Evolutionary conservation across 2,113 vertebrate genomes (phyloP), one percentile per base, ranked within the genome.

Genomic region (Aviceda subcristata): DNA sequence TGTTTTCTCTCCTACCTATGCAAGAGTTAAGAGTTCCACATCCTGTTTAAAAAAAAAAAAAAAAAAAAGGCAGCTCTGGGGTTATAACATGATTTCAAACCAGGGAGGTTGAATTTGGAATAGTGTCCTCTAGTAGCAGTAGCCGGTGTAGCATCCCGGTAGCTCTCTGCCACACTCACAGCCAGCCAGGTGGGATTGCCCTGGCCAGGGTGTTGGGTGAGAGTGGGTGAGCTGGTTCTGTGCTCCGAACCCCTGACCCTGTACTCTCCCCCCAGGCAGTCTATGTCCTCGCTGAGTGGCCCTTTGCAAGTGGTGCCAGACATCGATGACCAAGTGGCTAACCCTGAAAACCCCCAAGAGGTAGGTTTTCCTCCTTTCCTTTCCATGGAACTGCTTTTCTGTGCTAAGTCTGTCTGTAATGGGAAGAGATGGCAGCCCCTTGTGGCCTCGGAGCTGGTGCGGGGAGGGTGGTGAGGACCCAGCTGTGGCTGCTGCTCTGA

Each of bases 261-360:
- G 17, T 74, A 5, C 51, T 94, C 43, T 91, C 23, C 48, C 76
- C 92, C 17, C 96, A 99, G 99, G 99, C 99, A 99, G 97, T 99
- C 99, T 6, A 98, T 99, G 97, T 99, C 99, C 15, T 99, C 99
- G 0, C 94, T 99, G 91, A 99, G 99, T 6, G 99, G 99, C n/a
- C 99, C 99, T 76, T 97, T 99, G 93, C 99, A 99, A 95, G 99
- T 99, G 92, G 99, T 99, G 84, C 99, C 99, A 0, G 99, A 99
- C 96, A 99, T 99, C 11, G 99, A 99, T 2, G 99, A 99, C 98
- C 99, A 99, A 94, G 98, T 99, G 97, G 99, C 98, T 95, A 99
- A 97, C 55, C 98, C 98, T 2, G 99, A 99, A 90, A 99, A 98
- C 96, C 97, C 99, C 36, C 99, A 99, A 71, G 99, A 99, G 99